Base-by-base conservation (phyloP, 35 echinoderm and acorn worm species). In the Anneissia japonica region DNA sequence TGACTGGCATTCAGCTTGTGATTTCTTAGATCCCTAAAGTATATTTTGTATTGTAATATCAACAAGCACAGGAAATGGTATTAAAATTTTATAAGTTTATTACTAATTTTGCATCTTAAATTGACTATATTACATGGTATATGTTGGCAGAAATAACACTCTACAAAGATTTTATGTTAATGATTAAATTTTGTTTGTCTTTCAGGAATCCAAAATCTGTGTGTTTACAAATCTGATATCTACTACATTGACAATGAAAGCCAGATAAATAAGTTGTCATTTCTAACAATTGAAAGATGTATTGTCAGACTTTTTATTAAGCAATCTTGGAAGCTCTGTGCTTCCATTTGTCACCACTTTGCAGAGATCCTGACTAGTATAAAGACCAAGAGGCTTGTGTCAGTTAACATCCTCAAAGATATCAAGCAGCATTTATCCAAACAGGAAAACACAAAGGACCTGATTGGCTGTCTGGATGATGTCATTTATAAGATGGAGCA, bases 251-350 rank as follows among this genome's bases (percentile, higher is more conserved):
- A 93, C 39, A 35, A 84, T 0, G 76, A 93, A 38, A 35, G 34
- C 76, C 26, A 72, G 35, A 38, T 93, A 1, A 38, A 36, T 34
- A 84, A 84, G 31, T 86, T 89, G 51, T 84, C 76, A 14, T 46
- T 93, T 0, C 77, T 84, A 6, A 89, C 32, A 26, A 81, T 88
- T 23, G 86, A 88, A 45, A 81, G 87, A 30, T 93, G 91, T 75
- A 83, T 88, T 4, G 82, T 82, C 0, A 83, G 73, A 21, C 87
- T 93, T 9, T 93, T 84, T 46, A 79, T 74, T 5, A 82, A 85
- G 36, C 85, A 85, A 30, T 46, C 84, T 14, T 82, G 74, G 86
- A 33, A 83, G 16, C 86, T 89, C 45, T 85, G 91, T 79, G 81
- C 87, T 13, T 72, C 75, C 29, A 33, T 80, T 0, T 73, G 74